Base-by-base conservation (phyloP, 2,797 vertebrate species). In the Protosalanx chinensis region DNA sequence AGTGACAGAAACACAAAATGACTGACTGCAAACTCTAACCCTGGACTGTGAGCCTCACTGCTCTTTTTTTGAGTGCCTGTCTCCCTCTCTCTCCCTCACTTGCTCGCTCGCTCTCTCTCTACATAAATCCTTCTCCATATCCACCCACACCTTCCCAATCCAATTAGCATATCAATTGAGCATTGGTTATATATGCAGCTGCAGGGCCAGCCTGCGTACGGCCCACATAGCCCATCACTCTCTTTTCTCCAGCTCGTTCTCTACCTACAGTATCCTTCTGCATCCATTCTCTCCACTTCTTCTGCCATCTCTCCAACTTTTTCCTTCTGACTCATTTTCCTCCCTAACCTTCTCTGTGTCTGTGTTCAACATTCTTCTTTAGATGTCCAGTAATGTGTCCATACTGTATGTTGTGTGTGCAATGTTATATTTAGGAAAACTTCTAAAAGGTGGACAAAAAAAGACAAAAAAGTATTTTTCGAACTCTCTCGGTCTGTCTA, bases 131-230 rank as follows among this genome's bases (percentile, higher is more conserved):
- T 72, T 85, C 89, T 88, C 88, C 78, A 82, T 85, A 87, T 90
- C 90, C 90, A 82, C 91, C 91, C 86, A 89, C 90, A 80, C 70
- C 76, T 85, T 81, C 81, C 84, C 87, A 83, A 86, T 91, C 81
- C 87, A 88, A 92, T 92, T 91, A 90, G 86, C 88, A 90, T 90
- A 88, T 91, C 85, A 90, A 88, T 89, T 88, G 83, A 85, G 86
- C 77, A 72, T 76, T 75, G 73, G 71, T 58, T 79, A 82, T 80
- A 78, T 72, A 75, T 71, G 81, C 73, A 76, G 77, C 74, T 75
- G 77, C 71, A 68, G 76, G 82, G 76, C 76, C 75, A 76, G 80
- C 70, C 83, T 74, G 68, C 59, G 63, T 80, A 76, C 77, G 81
- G 81, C 83, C 85, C 82, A 86, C 86, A 76, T 81, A 76, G 70